These are phyloP conservation scores for Entomyzon cyanotis DNA, from an alignment of 2,113 vertebrate genomes.

Conservation along the genomic window DNA sequence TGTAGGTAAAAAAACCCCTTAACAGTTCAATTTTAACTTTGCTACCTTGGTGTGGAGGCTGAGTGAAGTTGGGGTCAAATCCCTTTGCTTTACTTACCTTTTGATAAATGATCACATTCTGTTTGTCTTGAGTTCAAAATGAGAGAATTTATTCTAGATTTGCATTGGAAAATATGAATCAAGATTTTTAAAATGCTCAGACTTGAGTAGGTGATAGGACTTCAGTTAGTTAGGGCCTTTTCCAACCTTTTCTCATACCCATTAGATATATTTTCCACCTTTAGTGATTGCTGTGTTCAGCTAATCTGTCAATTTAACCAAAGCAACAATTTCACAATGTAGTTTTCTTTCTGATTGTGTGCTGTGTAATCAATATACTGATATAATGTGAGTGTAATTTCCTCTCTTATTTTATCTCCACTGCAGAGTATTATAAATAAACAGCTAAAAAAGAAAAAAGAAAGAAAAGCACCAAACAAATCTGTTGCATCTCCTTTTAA, in stretches of 20 bases:
- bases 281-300: conserved; percentile 72
- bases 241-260: neutral
- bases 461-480: conserved; percentile 80
- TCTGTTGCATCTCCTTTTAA: conserved; percentile 93
- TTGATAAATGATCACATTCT: neutral
- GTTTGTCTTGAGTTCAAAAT: neutral
- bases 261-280: conserved; percentile 63
- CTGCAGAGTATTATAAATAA: conserved; percentile 84
- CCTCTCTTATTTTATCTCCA: conserved; percentile 82
- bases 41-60: fast-evolving
- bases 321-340: conserved; percentile 80
- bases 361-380: conserved; percentile 83
- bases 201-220: neutral
- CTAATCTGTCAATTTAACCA: conserved; percentile 78
- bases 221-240: neutral
- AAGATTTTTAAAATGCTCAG: neutral
- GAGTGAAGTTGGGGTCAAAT: neutral
- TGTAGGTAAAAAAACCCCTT: neutral
- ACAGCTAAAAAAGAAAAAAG: conserved; percentile 80
- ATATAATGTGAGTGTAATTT: conserved; percentile 82
- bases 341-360: conserved; percentile 80
- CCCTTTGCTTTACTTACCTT: neutral
- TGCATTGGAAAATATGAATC: neutral
- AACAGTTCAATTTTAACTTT: neutral
- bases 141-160: neutral